A percentile compares a stretch with the other conserved stretches of the same genome.
Conservation (phyloP, 2,888 invertebrate species). For the Troides aeacus region DNA sequence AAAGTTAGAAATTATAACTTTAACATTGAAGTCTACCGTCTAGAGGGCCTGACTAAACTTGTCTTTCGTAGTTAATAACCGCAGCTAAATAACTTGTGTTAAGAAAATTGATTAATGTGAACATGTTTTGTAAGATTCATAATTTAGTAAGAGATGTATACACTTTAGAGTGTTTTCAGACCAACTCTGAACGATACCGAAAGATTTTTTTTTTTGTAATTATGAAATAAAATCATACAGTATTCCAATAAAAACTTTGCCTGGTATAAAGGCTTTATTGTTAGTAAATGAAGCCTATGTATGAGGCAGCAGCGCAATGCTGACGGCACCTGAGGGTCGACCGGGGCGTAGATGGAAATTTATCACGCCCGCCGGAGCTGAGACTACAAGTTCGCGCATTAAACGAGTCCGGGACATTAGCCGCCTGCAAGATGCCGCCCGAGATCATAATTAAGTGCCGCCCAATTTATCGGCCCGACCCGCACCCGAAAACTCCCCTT, state of each 20-base stretch:
- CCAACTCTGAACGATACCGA: no score
- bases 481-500: conserved; percentile 73
- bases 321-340: conserved; percentile 46
- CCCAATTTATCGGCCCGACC: conserved; percentile 80
- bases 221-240: no score
- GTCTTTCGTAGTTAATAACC: conserved; percentile 58
- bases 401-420: conserved; percentile 79
- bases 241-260: no score
- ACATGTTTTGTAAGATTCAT: conserved; percentile 62
- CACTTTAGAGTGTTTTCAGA: neutral
- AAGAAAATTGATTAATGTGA: conserved; percentile 69
- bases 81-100: conserved; percentile 62
- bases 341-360: conserved; percentile 72
- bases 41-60: conserved; percentile 48
- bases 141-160: conserved; percentile 48
- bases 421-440: conserved; percentile 79
- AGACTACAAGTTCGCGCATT: conserved; percentile 79
- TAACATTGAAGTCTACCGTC: conserved; percentile 30
- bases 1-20: conserved; percentile 15
- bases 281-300: neutral
- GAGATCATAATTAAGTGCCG: conserved; percentile 80
- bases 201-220: no score
- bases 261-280: neutral
- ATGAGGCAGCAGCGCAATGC: conserved; percentile 31
- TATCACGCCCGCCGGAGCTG: conserved; percentile 75